Conservation (phyloP, 2,888 invertebrate species). For the Oligia strigilis region DNA sequence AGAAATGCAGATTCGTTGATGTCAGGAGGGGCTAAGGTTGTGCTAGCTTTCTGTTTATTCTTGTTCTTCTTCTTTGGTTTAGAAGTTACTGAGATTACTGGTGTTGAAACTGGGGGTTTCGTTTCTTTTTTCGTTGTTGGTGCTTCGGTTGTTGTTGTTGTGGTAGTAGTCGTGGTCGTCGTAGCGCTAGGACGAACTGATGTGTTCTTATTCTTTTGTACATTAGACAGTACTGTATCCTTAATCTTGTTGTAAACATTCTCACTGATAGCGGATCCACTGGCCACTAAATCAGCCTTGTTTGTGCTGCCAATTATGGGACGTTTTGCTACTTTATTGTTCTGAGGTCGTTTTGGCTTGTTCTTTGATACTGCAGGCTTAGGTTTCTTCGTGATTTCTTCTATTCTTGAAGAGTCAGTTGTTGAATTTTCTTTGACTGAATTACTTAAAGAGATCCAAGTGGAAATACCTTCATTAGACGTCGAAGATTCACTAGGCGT, state of each 20-base stretch:
- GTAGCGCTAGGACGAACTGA: slow-evolving; percentile 72
- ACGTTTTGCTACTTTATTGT: slow-evolving; percentile 80
- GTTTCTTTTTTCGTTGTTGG: slow-evolving; percentile 78
- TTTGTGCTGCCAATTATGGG: slow-evolving; percentile 86
- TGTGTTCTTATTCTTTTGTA: slow-evolving; percentile 87
- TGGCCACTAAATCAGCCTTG: slow-evolving; percentile 86
- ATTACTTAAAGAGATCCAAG: slow-evolving; percentile 93
- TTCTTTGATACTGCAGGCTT: slow-evolving; percentile 79
- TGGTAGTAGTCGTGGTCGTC: slow-evolving; percentile 72
- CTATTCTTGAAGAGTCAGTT: slow-evolving; percentile 84
- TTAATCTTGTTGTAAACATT: slow-evolving; percentile 91
- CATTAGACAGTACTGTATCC: slow-evolving; percentile 90
- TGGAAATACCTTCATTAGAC: slow-evolving; percentile 93
- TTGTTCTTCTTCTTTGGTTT: slow-evolving; percentile 87
- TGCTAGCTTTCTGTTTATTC: slow-evolving; percentile 80
- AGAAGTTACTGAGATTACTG: slow-evolving; percentile 75
- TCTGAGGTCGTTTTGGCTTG: slow-evolving; percentile 83
- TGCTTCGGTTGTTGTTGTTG: slow-evolving; percentile 73
- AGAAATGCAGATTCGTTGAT: slow-evolving; percentile 83
- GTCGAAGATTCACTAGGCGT: slow-evolving; percentile 85
- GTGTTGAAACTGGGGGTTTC: slow-evolving; percentile 70
- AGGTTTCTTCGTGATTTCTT: slow-evolving; percentile 80
- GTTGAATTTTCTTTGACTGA: slow-evolving; percentile 80
- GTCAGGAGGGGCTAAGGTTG: slow-evolving; percentile 77
- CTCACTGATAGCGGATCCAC: slow-evolving; percentile 87